Base-by-base conservation (phyloP, 1,140 invertebrate species). In the Bradysia coprophila region DNA sequence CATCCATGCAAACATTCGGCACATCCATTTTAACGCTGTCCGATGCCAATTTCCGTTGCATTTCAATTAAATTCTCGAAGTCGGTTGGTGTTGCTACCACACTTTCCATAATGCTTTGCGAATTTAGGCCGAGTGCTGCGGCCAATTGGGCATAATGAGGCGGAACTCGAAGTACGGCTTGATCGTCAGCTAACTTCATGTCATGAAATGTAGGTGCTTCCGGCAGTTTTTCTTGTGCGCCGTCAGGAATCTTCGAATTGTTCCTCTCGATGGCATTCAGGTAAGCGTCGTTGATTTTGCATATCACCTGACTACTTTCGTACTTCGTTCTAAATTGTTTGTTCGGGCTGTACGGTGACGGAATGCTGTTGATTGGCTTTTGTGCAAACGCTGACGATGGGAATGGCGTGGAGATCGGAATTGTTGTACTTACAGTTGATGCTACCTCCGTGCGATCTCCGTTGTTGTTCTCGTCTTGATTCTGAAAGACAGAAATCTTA, bases 121-220 rank as follows among this genome's bases (percentile, higher is more conserved):
- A 50, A 37, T 54, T 59, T 2, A 59, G 37, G 0, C 56, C 56
- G 8, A 59, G 43, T 2, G 57, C 56, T 1, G 55, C 55, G 11
- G 57, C 56, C 24, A 59, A 46, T 38, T 59, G 55, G n/a, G 57
- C 52, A 41, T 59, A 59, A 37, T 59, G 56, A 21, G 55, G 56
- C 8, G 57, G 55, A 16, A 57, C 37, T 28, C 59, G 53, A 4
- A 58, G 46, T 3, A 56, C 49, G 1, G 52, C 51, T 18, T 49
- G 52, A 34, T 6, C 28, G 33, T 38, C 42, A n/a, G 13, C 13
- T 18, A 37, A 16, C 23, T 43, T 43, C 4, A 36, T 23, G 34
- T 23, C 23, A 36, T 22, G 31, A 21, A 23, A 39, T 39, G 11
- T n/a, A n/a, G n/a, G n/a, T n/a, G n/a, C n/a, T n/a, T 31, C n/a